Evolutionary conservation across 2,888 invertebrate genomes (phyloP).

Genomic region (Eristalis arbustorum): DNA sequence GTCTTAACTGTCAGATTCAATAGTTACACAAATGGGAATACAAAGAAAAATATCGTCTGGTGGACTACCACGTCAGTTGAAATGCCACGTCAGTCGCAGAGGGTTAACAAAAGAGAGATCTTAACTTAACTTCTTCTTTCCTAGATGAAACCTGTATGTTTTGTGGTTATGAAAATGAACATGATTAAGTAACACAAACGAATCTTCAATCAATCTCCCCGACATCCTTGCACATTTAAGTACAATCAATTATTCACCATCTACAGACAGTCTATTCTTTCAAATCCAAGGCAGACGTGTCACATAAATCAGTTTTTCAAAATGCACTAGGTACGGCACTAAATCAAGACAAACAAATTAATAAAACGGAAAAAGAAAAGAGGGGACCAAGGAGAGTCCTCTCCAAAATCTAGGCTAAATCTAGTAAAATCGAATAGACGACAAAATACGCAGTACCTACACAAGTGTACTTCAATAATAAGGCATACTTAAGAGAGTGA

Average conservation of each 20-base stretch:
- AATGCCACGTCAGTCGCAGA: too few species aligned
- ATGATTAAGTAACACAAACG: slow-evolving; percentile 42
- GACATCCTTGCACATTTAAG: slow-evolving; percentile 47
- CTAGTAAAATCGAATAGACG: slow-evolving; percentile 42
- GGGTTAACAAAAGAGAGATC: slow-evolving; percentile 1
- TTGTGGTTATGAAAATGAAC: neutral
- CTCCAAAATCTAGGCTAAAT: neutral
- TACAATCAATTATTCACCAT: slow-evolving; percentile 50
- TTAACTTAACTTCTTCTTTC: neutral
- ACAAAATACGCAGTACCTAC: neutral
- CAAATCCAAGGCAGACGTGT: slow-evolving; percentile 4
- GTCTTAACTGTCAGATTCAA: too few species aligned
- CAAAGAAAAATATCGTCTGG: too few species aligned
- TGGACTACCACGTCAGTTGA: too few species aligned
- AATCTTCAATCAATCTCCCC: slow-evolving; percentile 10
- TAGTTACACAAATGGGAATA: too few species aligned
- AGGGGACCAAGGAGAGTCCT: neutral
- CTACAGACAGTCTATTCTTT: slow-evolving; percentile 51
- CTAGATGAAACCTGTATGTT: neutral
- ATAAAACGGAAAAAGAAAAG: neutral
- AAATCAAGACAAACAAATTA: neutral
- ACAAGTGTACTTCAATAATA: slow-evolving; percentile 23
- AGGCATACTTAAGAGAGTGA: slow-evolving; percentile 54
- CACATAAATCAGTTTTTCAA: neutral
- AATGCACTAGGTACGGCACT: slow-evolving; percentile 63